Conservation (phyloP, 2,888 invertebrate species). For the Hermaeophaga mercurialis region DNA sequence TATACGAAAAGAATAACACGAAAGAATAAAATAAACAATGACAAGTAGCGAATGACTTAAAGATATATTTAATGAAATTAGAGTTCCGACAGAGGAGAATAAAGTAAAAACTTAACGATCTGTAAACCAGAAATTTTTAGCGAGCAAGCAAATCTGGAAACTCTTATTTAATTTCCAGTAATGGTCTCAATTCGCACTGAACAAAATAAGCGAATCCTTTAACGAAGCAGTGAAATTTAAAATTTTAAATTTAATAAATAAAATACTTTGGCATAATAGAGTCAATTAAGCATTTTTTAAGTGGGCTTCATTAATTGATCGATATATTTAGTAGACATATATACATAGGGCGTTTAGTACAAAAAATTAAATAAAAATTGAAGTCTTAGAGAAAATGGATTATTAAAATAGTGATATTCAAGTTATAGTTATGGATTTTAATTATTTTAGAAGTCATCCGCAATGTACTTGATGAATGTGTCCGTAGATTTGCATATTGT, state of each 20-base stretch:
- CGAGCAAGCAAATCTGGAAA: slow-evolving; percentile 17
- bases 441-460: no score
- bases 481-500: no score
- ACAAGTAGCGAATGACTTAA: neutral
- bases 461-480: no score
- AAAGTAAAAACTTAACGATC: slow-evolving; percentile 20
- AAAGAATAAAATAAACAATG: neutral
- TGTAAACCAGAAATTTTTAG: slow-evolving; percentile 16
- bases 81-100: slow-evolving; percentile 8
- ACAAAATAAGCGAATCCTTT: slow-evolving; percentile 3
- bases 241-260: slow-evolving; percentile 1
- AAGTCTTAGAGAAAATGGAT: no score
- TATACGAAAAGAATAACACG: neutral
- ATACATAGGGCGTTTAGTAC: no score
- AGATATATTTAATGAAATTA: slow-evolving; percentile 20
- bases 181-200: slow-evolving; percentile 8
- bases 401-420: no score
- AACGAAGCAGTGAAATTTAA: slow-evolving; percentile 8
- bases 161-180: slow-evolving; percentile 17
- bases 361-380: no score
- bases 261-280: no score
- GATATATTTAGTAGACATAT: no score
- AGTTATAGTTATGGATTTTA: no score
- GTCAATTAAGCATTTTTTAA: no score
- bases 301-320: no score